Base-by-base conservation (phyloP, 1,140 invertebrate species). In the Lethrus apterus region DNA sequence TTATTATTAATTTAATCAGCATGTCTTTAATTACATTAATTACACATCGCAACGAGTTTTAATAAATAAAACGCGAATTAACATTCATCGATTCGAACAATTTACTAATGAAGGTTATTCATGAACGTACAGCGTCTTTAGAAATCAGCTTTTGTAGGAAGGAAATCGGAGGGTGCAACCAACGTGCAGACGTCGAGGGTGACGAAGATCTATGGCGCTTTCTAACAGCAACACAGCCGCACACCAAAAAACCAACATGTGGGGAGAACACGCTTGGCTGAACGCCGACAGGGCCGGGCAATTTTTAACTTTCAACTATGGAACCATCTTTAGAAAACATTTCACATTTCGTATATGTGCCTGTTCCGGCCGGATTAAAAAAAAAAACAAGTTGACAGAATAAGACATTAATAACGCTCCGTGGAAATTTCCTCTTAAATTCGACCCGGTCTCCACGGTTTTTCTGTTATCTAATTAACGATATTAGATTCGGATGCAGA, bases 381-480 rank as follows among this genome's bases (percentile, higher is more conserved):
- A 35, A 31, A 24, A 17, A 49, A 34, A 42, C 30, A 30, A 42
- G n/a, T n/a, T n/a, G 15, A 36, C 23, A 47, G 36, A 42, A 42
- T 24, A 46, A 46, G 34, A 47, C 45, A 40, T 47, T 41, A 40
- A 47, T 47, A 47, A 35, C 15, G 2, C 4, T n/a, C n/a, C n/a
- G n/a, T n/a, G n/a, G n/a, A n/a, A n/a, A n/a, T n/a, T n/a, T n/a
- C n/a, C n/a, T n/a, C n/a, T n/a, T n/a, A n/a, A n/a, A n/a, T n/a
- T n/a, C n/a, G n/a, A n/a, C n/a, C n/a, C n/a, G n/a, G n/a, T n/a
- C n/a, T n/a, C n/a, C n/a, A n/a, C n/a, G n/a, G n/a, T n/a, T n/a
- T n/a, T n/a, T n/a, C n/a, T n/a, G 52, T 64, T 62, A 63, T 62
- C 60, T 64, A 64, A 64, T 64, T 64, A 64, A 63, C 55, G 59